A percentile compares a stretch with the other conserved stretches of the same genome.
These are phyloP conservation scores for Philhelius pedissequus DNA, from an alignment of 2,888 invertebrate genomes.

Conservation along the genomic window DNA sequence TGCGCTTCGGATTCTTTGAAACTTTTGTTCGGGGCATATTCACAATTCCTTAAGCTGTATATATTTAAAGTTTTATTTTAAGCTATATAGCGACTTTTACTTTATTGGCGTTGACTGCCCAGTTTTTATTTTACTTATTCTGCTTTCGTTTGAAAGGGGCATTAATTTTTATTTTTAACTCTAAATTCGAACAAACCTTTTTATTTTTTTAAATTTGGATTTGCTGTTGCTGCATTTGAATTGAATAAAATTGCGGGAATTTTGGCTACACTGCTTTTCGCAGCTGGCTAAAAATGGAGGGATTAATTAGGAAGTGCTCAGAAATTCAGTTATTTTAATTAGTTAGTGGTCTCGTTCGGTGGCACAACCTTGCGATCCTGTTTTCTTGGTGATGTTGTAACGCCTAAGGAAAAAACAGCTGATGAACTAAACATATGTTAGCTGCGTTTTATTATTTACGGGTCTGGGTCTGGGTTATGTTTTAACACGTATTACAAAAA, in stretches of 20 bases:
- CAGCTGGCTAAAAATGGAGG: slow-evolving; percentile 26
- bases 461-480: too few relatives aligned
- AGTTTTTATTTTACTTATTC: too few relatives aligned
- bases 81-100: too few relatives aligned
- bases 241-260: background rate
- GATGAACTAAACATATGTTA: too few relatives aligned
- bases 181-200: background rate
- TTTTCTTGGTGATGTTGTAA: too few relatives aligned
- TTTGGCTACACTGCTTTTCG: slow-evolving; percentile 38
- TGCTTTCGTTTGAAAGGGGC: background rate
- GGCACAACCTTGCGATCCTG: too few relatives aligned
- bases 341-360: too few relatives aligned
- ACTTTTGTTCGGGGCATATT: slow-evolving; percentile 78
- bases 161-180: background rate
- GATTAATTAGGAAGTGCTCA: background rate
- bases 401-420: too few relatives aligned
- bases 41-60: background rate
- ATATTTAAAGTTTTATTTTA: background rate
- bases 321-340: background rate
- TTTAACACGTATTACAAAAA: too few relatives aligned
- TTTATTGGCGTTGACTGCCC: too few relatives aligned
- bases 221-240: slow-evolving; percentile 8
- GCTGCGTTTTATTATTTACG: too few relatives aligned
- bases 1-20: slow-evolving; percentile 76
- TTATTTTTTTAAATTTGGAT: background rate